Conservation (phyloP, 2,888 invertebrate genomes). For the Hyposoter didymator region DNA sequence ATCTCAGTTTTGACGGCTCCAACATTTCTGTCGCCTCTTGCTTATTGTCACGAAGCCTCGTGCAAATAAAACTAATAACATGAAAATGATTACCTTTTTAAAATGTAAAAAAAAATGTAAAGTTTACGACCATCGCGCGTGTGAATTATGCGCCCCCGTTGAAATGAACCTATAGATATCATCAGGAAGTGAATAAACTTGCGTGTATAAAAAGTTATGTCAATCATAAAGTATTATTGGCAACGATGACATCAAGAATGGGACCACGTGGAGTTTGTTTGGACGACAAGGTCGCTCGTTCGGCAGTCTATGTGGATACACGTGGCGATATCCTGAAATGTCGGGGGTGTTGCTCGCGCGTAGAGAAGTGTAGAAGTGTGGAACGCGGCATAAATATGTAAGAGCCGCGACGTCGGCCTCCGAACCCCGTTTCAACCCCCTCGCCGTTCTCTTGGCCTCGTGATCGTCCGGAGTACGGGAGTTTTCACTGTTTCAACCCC, state of each 20-base stretch:
- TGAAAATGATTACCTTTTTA: not conserved
- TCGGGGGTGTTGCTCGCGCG: slow-evolving; percentile 71
- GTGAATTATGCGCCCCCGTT: not conserved
- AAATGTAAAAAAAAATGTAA: not conserved
- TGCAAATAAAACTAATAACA: slow-evolving; percentile 1
- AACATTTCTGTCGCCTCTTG: slow-evolving; percentile 41
- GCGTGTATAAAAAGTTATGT: not conserved
- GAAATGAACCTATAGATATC: not conserved
- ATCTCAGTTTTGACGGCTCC: not conserved
- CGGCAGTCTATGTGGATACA: slow-evolving; percentile 18
- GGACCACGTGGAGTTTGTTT: slow-evolving; percentile 55
- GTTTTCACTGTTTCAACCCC: slow-evolving; percentile 53
- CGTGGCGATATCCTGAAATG: slow-evolving; percentile 61
- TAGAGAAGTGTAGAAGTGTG: slow-evolving; percentile 70
- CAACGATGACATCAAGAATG: not conserved
- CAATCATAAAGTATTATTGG: slow-evolving; percentile 18
- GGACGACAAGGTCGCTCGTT: slow-evolving; percentile 60
- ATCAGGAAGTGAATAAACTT: not conserved
- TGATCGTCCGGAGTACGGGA: slow-evolving; percentile 21
- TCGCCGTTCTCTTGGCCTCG: slow-evolving; percentile 20
- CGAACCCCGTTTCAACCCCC: slow-evolving; percentile 58
- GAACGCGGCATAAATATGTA: slow-evolving; percentile 84
- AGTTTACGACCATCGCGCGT: not conserved
- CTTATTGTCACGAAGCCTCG: slow-evolving; percentile 19
- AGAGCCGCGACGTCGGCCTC: slow-evolving; percentile 78